These are phyloP conservation scores for Diglossa cyanea DNA, from an alignment of 2,797 vertebrate species.

Conservation along the genomic window DNA sequence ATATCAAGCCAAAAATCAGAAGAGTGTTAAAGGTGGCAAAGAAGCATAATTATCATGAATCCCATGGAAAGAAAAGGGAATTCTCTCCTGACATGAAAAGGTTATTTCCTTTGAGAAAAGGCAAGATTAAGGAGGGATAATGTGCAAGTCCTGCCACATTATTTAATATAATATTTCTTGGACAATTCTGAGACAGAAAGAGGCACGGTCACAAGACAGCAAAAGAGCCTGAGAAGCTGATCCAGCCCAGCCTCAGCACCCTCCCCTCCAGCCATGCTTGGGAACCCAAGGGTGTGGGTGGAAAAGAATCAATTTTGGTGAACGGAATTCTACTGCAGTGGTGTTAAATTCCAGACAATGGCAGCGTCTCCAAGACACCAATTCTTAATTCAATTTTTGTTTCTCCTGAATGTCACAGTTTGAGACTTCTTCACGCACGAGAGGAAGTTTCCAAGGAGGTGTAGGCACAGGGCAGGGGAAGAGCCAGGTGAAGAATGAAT, in stretches of 20 bases:
- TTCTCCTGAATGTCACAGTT: not conserved
- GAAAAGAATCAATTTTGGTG: not conserved
- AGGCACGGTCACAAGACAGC: not conserved
- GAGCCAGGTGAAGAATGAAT: not conserved
- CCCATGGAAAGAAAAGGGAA: not conserved
- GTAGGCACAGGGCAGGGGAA: not conserved
- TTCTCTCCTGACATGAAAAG: not conserved
- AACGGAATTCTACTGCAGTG: not conserved
- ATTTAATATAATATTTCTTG: not conserved
- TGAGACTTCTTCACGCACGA: not conserved
- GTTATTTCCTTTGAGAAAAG: not conserved
- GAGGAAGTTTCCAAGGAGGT: not conserved
- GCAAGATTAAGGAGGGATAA: not conserved
- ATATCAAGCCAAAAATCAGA: not conserved
- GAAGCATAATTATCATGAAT: not conserved
- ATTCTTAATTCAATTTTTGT: not conserved
- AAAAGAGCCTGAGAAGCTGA: not conserved
- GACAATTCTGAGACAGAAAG: not conserved
- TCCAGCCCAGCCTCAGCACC: not conserved
- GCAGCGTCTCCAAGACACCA: not conserved
- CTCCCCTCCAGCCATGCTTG: not conserved
- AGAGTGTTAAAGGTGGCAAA: not conserved
- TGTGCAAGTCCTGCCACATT: rapidly evolving
- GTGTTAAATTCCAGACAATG: not conserved
- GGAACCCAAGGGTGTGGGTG: not conserved